Evolutionary conservation across 2,888 invertebrate genomes (phyloP).

Genomic region (Monopis laevigella): DNA sequence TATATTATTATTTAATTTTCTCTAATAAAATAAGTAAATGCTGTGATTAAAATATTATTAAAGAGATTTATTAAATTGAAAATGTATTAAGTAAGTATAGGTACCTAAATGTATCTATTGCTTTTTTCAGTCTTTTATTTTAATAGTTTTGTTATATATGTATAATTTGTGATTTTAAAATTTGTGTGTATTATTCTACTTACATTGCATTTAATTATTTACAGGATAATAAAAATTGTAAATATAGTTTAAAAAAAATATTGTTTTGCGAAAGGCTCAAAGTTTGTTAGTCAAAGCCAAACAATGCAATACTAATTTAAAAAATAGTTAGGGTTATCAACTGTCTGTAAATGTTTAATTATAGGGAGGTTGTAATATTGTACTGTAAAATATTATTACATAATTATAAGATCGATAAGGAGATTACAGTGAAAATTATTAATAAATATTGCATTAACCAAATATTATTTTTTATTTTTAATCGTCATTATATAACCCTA

Average conservation of each 20-base stretch:
- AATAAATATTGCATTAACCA: conserved; percentile 65
- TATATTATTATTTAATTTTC: background rate
- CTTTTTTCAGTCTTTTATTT: too few relatives aligned
- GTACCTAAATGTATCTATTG: too few relatives aligned
- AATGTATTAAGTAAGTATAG: too few relatives aligned
- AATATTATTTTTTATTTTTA: conserved; percentile 15
- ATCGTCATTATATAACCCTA: background rate
- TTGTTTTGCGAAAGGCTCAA: too few relatives aligned
- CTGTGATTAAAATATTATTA: background rate
- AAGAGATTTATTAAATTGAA: too few relatives aligned
- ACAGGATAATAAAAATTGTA: too few relatives aligned
- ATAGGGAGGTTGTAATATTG: conserved; percentile 40
- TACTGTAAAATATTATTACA: conserved; percentile 62
- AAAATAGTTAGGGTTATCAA: background rate
- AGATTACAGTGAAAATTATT: conserved; percentile 63
- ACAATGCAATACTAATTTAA: conserved; percentile 3
- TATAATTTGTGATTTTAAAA: too few relatives aligned
- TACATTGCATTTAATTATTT: too few relatives aligned
- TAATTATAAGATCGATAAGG: conserved; percentile 55
- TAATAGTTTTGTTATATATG: too few relatives aligned
- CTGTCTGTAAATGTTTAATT: conserved; percentile 11
- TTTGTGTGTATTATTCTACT: too few relatives aligned
- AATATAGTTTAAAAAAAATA: too few relatives aligned
- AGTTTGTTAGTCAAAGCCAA: too few relatives aligned
- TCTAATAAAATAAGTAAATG: background rate